These are phyloP conservation scores for Drosophila phalerata DNA, from an alignment of 2,888 invertebrate genomes.

Conservation along the genomic window DNA sequence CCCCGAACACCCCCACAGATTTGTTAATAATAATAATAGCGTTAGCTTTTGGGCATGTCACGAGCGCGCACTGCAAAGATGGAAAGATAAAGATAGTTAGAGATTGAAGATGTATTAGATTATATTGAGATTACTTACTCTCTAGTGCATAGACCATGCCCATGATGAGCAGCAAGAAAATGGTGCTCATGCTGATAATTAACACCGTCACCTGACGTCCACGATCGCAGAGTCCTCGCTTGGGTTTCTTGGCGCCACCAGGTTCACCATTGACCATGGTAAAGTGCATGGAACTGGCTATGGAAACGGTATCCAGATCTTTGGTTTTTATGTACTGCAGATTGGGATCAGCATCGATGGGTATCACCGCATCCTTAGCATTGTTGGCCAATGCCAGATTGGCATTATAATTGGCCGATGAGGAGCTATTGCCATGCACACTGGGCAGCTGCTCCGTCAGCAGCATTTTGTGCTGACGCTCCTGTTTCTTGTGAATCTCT, in stretches of 20 bases:
- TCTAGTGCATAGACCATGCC: slow-evolving; percentile 93
- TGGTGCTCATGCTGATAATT: slow-evolving; percentile 92
- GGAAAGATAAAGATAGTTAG: slow-evolving; percentile 11
- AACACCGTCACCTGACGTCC: slow-evolving; percentile 93
- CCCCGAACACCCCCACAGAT: slow-evolving; percentile 14
- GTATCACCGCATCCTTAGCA: slow-evolving; percentile 77
- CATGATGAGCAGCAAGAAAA: slow-evolving; percentile 92
- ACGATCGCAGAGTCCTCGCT: slow-evolving; percentile 91
- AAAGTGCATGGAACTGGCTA: slow-evolving; percentile 95
- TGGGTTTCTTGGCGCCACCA: slow-evolving; percentile 87
- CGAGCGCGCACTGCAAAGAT: slow-evolving; percentile 87
- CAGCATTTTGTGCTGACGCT: slow-evolving; percentile 71
- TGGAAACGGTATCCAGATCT: slow-evolving; percentile 90
- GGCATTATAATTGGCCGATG: slow-evolving; percentile 69
- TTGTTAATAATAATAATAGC: slow-evolving; percentile 19
- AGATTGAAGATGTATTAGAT: not conserved
- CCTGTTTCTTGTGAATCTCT: slow-evolving; percentile 86
- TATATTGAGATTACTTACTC: slow-evolving; percentile 88
- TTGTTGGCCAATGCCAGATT: slow-evolving; percentile 73
- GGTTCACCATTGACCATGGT: slow-evolving; percentile 93
- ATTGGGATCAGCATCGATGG: slow-evolving; percentile 83
- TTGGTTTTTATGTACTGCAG: slow-evolving; percentile 85
- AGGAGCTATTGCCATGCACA: slow-evolving; percentile 54
- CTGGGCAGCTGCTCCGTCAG: slow-evolving; percentile 54
- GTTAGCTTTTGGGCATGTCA: slow-evolving; percentile 85